These are phyloP conservation scores for Andrena cerasifolii DNA, from an alignment of 1,140 invertebrate genomes.

Conservation along the genomic window DNA sequence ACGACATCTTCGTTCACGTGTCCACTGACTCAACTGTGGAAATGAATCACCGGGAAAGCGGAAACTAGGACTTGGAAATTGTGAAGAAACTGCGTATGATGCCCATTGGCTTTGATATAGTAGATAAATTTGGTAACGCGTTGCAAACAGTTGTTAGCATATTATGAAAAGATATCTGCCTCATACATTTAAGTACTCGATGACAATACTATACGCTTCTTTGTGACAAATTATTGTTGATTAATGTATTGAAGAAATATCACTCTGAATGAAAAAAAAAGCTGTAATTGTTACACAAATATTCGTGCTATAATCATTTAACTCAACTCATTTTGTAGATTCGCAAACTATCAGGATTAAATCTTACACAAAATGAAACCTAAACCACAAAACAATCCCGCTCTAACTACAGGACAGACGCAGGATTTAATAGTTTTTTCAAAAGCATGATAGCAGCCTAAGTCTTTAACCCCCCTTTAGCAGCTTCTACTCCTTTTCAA, in stretches of 20 bases:
- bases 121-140: background rate
- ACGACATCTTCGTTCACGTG: constrained; percentile 72
- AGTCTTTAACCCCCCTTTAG: too few species aligned
- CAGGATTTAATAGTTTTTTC: too few species aligned
- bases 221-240: background rate
- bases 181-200: background rate
- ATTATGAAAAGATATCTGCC: background rate
- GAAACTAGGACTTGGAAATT: background rate
- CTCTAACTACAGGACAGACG: too few species aligned
- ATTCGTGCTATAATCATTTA: too few species aligned
- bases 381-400: too few species aligned
- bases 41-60: background rate
- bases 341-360: too few species aligned
- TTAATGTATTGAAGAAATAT: background rate
- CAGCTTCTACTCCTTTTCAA: too few species aligned
- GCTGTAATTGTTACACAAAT: background rate
- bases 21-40: background rate
- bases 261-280: constrained; percentile 7
- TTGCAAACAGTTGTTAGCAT: background rate
- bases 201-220: constrained; percentile 28
- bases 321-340: too few species aligned
- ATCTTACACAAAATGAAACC: too few species aligned
- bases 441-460: too few species aligned
- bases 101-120: constrained; percentile 9
- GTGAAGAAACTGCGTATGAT: background rate